Conservation (phyloP, 1,140 invertebrate genomes). For the Acromyrmex charruanus region DNA sequence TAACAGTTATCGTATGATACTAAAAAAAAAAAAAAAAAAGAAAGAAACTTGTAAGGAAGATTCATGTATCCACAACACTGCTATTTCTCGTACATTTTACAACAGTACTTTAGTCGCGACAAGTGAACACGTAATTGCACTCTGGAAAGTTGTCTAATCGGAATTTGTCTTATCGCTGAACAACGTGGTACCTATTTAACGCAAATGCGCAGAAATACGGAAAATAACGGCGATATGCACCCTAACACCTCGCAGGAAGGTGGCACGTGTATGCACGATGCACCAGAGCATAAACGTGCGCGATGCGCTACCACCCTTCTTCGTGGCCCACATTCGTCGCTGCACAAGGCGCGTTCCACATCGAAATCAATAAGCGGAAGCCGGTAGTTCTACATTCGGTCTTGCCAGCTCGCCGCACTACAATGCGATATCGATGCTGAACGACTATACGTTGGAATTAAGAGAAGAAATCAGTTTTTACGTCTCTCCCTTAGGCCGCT, state of each 20-base stretch:
- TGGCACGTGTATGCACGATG: conserved; percentile 52
- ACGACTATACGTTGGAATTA: neutral
- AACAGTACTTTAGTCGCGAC: neutral
- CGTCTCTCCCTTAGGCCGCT: neutral
- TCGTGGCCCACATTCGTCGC: conserved; percentile 81
- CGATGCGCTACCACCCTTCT: conserved; percentile 60
- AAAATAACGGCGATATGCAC: neutral
- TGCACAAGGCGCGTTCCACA: conserved; percentile 63
- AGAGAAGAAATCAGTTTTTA: neutral
- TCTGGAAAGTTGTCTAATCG: conserved; percentile 5
- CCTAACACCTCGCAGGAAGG: neutral
- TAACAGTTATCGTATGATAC: neutral
- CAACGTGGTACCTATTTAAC: neutral
- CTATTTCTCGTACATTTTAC: neutral
- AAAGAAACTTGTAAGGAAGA: neutral
- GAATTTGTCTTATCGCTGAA: neutral
- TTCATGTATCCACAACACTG: neutral
- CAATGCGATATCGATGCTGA: neutral
- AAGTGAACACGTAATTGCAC: neutral
- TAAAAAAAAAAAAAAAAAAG: neutral
- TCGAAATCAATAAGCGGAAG: conserved; percentile 85
- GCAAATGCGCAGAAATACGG: neutral
- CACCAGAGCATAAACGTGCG: conserved; percentile 58
- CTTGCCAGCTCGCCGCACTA: conserved; percentile 54
- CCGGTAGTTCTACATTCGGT: conserved; percentile 76